Percentiles rank a stretch among this genome's conserved stretches.
These are phyloP conservation scores for Octodon degus DNA, from an alignment of 2,113 vertebrate genomes.

Conservation along the genomic window DNA sequence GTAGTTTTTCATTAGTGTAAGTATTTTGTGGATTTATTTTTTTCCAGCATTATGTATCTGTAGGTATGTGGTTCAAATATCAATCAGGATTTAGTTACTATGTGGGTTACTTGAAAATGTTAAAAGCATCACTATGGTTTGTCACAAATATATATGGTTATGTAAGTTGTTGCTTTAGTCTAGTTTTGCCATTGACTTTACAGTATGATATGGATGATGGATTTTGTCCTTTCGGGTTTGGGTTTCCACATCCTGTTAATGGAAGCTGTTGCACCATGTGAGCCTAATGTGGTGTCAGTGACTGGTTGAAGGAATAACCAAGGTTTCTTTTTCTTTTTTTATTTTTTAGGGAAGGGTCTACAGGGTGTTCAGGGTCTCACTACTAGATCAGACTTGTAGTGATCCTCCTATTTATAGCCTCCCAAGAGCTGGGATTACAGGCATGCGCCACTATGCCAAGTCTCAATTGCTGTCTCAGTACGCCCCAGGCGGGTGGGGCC, in stretches of 20 bases:
- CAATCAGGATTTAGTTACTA: slow-evolving; percentile 46
- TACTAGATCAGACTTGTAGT: no score
- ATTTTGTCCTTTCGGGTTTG: background rate
- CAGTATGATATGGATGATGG: background rate
- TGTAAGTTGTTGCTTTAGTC: background rate
- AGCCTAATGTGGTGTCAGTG: background rate
- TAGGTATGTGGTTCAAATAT: slow-evolving; percentile 4
- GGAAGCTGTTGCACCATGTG: background rate
- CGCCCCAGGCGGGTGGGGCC: no score
- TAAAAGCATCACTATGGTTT: slow-evolving; percentile 2
- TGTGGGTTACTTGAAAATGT: slow-evolving; percentile 24
- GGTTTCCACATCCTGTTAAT: background rate
- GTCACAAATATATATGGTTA: background rate
- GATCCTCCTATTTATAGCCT: no score
- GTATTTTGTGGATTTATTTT: background rate
- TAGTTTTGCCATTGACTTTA: slow-evolving; percentile 1
- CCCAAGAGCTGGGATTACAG: no score
- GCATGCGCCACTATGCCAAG: no score
- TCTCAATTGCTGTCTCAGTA: no score
- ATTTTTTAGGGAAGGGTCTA: no score
- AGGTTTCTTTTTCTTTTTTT: no score
- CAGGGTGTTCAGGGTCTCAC: no score
- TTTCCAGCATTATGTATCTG: background rate
- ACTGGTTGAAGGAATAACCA: background rate
- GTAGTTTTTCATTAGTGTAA: background rate